phyloP scores from a whole-genome alignment of 2,888 invertebrate species.

The Andricus curvator region DNA sequence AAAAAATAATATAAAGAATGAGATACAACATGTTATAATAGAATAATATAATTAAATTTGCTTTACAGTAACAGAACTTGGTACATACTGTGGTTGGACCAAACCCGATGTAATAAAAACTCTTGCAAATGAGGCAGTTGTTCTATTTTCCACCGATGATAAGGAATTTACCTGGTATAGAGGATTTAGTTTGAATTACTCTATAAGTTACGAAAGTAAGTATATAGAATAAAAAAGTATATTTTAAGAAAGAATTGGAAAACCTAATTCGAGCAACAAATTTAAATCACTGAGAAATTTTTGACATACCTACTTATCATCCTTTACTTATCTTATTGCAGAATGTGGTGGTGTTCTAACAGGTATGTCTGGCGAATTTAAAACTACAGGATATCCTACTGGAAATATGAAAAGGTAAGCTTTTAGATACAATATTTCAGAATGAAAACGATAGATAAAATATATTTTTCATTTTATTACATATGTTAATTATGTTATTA shows the following conservation, averaged over 20 bases:
- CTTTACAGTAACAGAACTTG: constrained; percentile 60
- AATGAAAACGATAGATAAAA: neutral
- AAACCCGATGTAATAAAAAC: constrained; percentile 76
- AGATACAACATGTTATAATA: neutral
- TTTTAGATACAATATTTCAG: neutral
- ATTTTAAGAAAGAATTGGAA: constrained; percentile 41
- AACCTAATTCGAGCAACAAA: neutral
- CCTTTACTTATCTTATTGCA: constrained; percentile 65
- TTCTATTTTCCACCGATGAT: constrained; percentile 80
- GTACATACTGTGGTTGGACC: constrained; percentile 77
- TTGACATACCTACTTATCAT: neutral
- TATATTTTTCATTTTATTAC: neutral
- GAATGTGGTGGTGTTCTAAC: constrained; percentile 85
- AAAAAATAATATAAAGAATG: neutral
- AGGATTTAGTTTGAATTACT: constrained; percentile 84
- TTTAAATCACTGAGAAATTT: neutral
- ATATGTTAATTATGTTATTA: constrained; percentile 49
- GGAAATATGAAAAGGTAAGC: constrained; percentile 58
- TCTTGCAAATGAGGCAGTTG: constrained; percentile 80
- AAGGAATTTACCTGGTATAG: constrained; percentile 73
- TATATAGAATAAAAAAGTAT: constrained; percentile 73
- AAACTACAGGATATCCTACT: constrained; percentile 86
- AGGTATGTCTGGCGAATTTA: constrained; percentile 84
- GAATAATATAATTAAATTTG: constrained; percentile 41
- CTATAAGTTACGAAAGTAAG: constrained; percentile 79